Conservation (phyloP, 2,113 vertebrate species). For the Suricata suricatta region DNA sequence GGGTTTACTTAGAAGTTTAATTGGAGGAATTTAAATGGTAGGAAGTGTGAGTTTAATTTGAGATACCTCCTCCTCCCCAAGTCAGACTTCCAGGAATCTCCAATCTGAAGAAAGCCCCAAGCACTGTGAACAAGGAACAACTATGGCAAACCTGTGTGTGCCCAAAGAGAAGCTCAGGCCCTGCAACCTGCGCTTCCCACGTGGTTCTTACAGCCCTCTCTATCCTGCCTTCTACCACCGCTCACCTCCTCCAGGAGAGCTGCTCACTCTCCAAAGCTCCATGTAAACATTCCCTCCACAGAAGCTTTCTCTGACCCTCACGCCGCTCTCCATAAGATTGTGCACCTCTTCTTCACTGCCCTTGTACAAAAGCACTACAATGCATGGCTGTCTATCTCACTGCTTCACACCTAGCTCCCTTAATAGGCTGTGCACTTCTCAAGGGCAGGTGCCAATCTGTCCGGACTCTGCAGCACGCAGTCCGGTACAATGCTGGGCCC, state of each 20-base stretch:
- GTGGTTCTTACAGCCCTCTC: not conserved
- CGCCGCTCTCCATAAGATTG: not conserved
- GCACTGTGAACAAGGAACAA: not conserved
- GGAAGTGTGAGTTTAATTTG: not conserved
- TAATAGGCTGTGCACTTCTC: rapidly evolving
- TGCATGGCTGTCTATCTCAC: not conserved
- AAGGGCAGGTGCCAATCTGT: not conserved
- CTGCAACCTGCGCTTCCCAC: not conserved
- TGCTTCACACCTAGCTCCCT: not conserved
- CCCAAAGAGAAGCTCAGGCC: not conserved
- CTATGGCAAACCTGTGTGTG: rapidly evolving
- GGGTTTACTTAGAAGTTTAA: not conserved
- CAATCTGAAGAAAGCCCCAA: not conserved
- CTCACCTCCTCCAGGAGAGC: not conserved
- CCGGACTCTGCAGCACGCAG: rapidly evolving
- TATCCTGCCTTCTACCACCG: too few species aligned
- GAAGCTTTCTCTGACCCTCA: not conserved
- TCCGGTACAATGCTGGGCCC: not conserved
- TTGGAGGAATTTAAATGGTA: not conserved
- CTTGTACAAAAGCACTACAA: not conserved
- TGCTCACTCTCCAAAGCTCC: not conserved
- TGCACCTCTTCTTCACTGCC: not conserved
- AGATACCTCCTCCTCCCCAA: not conserved
- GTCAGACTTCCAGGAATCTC: not conserved
- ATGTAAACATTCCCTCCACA: not conserved